Conservation (phyloP, 1,140 invertebrate genomes). For the Eumeta japonica region DNA sequence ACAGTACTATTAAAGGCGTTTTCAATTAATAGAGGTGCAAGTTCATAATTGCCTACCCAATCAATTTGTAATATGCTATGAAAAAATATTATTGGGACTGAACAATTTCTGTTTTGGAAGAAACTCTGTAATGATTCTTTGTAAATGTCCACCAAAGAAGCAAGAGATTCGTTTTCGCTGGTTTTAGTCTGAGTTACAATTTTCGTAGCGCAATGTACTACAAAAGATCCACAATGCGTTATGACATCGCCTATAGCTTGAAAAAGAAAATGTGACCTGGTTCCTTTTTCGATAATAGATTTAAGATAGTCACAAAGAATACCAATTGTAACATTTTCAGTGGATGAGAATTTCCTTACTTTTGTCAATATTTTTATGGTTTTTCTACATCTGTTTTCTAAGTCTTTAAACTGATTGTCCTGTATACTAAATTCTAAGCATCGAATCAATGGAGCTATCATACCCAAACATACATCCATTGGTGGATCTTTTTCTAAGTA, state of each 20-base stretch:
- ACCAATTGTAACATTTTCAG: conserved; percentile 58
- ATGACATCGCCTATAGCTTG: conserved; percentile 69
- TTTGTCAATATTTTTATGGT: conserved; percentile 63
- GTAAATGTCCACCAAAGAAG: conserved; percentile 51
- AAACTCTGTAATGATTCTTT: conserved; percentile 58
- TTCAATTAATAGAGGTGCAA: conserved; percentile 58
- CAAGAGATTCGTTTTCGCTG: conserved; percentile 30
- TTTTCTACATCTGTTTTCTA: conserved; percentile 63
- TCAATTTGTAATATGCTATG: conserved; percentile 61
- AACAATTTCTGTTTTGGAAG: conserved; percentile 63
- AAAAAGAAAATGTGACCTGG: conserved; percentile 62
- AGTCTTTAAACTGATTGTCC: conserved; percentile 65
- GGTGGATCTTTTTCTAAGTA: conserved; percentile 67
- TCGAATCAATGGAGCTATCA: conserved; percentile 65
- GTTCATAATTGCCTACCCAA: conserved; percentile 63
- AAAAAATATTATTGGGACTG: conserved; percentile 65
- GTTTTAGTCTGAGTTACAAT: conserved; percentile 30
- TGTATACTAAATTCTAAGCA: conserved; percentile 68
- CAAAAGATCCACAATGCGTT: conserved; percentile 65
- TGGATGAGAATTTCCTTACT: conserved; percentile 63
- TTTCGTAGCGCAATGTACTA: conserved; percentile 63
- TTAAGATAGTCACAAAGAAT: conserved; percentile 61
- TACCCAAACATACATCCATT: conserved; percentile 65
- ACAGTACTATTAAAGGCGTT: conserved; percentile 63
- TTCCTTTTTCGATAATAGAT: conserved; percentile 64